Evolutionary conservation across 2,888 invertebrate species (phyloP), one percentile per base, ranked within the genome.

Genomic region (Sympetrum striolatum): DNA sequence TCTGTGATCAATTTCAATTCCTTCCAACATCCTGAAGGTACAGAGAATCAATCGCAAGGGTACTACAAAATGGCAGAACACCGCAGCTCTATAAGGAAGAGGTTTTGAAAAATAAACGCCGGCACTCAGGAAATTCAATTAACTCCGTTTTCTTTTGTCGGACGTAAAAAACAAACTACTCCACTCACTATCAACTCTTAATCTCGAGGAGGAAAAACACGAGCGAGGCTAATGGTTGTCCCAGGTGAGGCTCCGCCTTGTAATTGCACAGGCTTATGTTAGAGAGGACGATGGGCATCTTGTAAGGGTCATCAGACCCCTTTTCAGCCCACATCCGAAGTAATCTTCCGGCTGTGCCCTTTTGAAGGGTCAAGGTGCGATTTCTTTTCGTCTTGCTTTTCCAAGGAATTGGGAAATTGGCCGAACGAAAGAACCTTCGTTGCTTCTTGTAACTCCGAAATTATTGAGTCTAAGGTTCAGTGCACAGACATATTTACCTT

Each of bases 221-320:
- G 53, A 35, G 53, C 31, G 22, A 14, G 5, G 37, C n/a, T 37
- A 35, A 60, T 37, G 58, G 60, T 22, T 73, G 86, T 60, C 86
- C 86, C 86, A 86, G 86, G 86, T 86, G 86, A 86, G 86, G 35
- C 37, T 14, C 10, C 22, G 37, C 37, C 37, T 37, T 64, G 60
- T 86, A 86, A 86, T 86, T 60, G 86, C 86, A 6, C 86, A 22
- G 86, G 64, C 58, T 86, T 86, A 86, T 60, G 86, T 37, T 86
- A 22, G 60, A 60, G 64, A 58, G 86, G 58, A 53, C 82, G 58
- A 82, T 48, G 82, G 82, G 35, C 53, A 82, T 82, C 82, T 58
- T 35, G 64, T n/a, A 82, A 58, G 82, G 82, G 86, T 86, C 86
- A 60, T 86, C 86, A 86, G 60, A 86, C 39, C 64, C 58, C 82